Base-by-base conservation (phyloP, 2,888 invertebrate species). In the Tetanocera ferruginea region DNA sequence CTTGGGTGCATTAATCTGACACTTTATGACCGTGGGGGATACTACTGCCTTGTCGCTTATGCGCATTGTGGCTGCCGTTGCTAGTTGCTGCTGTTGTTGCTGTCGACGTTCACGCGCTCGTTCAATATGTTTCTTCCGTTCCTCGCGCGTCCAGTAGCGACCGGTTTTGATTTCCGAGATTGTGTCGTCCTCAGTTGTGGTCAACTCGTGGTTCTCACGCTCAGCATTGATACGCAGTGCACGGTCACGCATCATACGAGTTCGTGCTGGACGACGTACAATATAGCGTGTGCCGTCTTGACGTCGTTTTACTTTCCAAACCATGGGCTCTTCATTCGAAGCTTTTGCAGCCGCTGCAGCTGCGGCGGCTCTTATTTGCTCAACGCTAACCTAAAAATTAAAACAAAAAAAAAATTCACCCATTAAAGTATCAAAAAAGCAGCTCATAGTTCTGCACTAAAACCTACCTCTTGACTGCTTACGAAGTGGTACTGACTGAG, bases 261-360 rank as follows among this genome's bases (percentile, higher is more conserved):
- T 94, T 67, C 94, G 91, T 0, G 94, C 92, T 0, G 95, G 94
- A 49, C 95, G 89, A 62, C 94, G 91, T 0, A 95, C 94, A 81
- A 95, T 94, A 86, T 95, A 95, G 64, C 95, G 91, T 0, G 94
- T 93, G 5, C 95, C 95, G 84, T 95, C 95, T 4, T 94, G 93
- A 49, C 95, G 90, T 34, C 94, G 91, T 86, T 95, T 95, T 9
- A 95, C 94, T 84, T 95, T 94, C 94, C 94, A 95, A 80, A 93
- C 93, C 93, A 93, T 93, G 66, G 91, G 90, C 1, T 85, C 80
- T 81, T 87, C 78, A 66, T 80, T 14, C 76, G 64, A 62, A 52
- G 74, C 66, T 78, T 34, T 80, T 74, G 37, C 25, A 43, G 43
- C 25, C 5, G 84, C 78, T 49, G 78, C 62, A 52, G 79, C 77